Evolutionary conservation across 2,888 invertebrate species (phyloP), one percentile per base, ranked within the genome.

Genomic region (Cephonodes hylas): DNA sequence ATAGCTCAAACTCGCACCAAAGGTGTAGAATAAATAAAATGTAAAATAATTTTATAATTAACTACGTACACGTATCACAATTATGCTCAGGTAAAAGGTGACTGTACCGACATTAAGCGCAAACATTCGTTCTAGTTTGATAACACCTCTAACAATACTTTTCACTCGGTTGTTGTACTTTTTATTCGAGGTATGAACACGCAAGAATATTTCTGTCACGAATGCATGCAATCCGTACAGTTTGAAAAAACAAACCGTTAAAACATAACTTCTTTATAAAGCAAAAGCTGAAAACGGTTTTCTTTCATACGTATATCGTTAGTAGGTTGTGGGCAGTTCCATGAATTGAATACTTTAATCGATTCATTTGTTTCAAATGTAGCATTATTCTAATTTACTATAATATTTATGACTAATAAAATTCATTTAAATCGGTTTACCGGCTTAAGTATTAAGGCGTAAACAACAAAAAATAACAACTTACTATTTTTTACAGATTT

Each of bases 141-240:
- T 84, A 84, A 79, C 69, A 64, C 65, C 64, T 66, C 68, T 66
- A 78, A 76, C 78, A 79, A 74, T 76, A 75, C 71, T 79, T 82
- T 82, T 75, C 73, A 80, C 78, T 79, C 68, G 69, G 65, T 68
- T 67, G 69, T 72, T 74, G 72, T 66, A 74, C 66, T 76, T 78
- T 81, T 84, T 79, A 78, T 76, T 75, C 68, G 65, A 72, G 66
- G 71, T 76, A 74, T 42, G 63, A 74, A 74, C 85, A 85, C 84
- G 84, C 83, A 74, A 82, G 69, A 67, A 68, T 73, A 71, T 80
- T 73, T 77, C 72, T 71, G 74, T 73, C 82, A 83, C 80, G 84
- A 82, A 83, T 70, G 74, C 73, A 64, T 64, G 65, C 62, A 61
- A 64, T 60, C 61, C 64, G 31, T 18, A 42, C 42, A 59, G 18